Conservation (phyloP, 2,797 vertebrate species). For the Catamblyrhynchus diadema region DNA sequence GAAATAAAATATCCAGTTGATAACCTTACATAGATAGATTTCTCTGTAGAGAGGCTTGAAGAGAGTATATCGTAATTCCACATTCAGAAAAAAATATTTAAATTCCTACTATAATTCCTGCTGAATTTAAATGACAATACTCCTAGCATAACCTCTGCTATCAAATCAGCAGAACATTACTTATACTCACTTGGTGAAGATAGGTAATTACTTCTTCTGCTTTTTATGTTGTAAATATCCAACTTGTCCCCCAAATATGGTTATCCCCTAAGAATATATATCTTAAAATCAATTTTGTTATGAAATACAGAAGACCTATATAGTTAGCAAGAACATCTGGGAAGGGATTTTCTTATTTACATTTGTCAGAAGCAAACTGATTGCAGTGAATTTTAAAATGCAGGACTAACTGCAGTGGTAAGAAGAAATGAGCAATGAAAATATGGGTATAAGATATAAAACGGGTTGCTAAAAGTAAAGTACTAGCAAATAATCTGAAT, state of each 20-base stretch:
- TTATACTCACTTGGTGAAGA: background rate
- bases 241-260: background rate
- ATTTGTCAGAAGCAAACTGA: background rate
- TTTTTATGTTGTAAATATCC: background rate
- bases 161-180: background rate
- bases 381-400: background rate
- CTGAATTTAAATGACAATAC: background rate
- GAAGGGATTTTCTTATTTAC: background rate
- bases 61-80: background rate
- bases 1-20: background rate
- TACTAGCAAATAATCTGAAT: background rate
- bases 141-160: background rate
- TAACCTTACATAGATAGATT: rapidly evolving
- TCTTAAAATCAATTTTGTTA: background rate
- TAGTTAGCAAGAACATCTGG: background rate
- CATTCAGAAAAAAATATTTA: background rate
- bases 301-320: background rate
- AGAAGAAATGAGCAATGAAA: background rate
- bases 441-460: background rate
- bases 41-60: background rate
- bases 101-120: background rate
- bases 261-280: background rate
- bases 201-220: background rate
- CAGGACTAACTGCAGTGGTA: background rate
- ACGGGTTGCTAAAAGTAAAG: background rate